phyloP scores from a whole-genome alignment of 2,797 vertebrate species.

The Choloepus didactylus region DNA sequence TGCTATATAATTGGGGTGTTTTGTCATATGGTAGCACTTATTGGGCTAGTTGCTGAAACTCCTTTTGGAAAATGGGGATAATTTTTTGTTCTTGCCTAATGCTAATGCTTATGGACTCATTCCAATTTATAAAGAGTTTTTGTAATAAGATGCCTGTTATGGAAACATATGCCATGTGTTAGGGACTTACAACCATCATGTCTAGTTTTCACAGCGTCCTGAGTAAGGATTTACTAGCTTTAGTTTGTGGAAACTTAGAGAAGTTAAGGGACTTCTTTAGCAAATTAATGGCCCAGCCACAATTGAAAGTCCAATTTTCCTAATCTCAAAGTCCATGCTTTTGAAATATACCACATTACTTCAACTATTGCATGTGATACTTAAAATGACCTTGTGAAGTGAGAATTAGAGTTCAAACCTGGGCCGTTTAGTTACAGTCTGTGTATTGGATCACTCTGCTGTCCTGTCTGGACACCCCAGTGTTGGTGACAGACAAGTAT shows the following conservation, averaged over 20 bases:
- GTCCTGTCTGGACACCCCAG: background rate
- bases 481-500: background rate
- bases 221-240: background rate
- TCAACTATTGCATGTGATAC: background rate
- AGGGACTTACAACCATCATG: background rate
- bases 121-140: background rate
- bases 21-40: background rate
- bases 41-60: background rate
- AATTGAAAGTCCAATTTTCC: background rate
- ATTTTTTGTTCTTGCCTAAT: background rate
- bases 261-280: background rate
- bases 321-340: background rate
- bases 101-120: background rate
- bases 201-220: background rate
- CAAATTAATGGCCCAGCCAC: background rate
- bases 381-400: background rate
- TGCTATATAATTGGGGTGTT: accelerated
- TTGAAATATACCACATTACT: background rate
- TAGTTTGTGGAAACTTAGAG: background rate
- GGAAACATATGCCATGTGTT: background rate
- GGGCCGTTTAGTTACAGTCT: background rate
- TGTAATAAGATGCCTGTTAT: background rate
- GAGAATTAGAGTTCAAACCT: background rate
- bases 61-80: background rate
- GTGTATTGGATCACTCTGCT: background rate